These are phyloP conservation scores for Pantherophis alleghaniensis DNA, from an alignment of 2,797 vertebrate genomes.

Conservation along the genomic window DNA sequence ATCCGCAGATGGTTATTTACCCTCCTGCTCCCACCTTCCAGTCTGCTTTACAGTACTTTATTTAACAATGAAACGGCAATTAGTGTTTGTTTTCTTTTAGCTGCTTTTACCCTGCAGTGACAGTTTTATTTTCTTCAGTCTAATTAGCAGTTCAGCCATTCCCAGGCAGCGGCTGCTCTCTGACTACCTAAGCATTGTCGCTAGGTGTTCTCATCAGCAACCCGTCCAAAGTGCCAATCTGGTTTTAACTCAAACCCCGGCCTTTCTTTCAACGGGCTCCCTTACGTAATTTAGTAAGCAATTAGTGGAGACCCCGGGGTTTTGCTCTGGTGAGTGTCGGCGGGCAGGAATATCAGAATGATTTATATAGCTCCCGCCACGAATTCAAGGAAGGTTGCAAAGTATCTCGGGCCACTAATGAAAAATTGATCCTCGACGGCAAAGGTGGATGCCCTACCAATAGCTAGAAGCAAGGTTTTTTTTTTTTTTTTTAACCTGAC, in stretches of 20 bases:
- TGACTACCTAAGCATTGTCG: constrained; percentile 59
- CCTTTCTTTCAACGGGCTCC: not conserved
- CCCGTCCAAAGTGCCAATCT: constrained; percentile 31
- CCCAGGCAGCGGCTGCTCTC: constrained; percentile 46
- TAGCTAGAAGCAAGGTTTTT: not conserved
- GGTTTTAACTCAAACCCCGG: constrained; percentile 12
- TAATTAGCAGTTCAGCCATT: constrained; percentile 69
- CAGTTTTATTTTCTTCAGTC: constrained; percentile 67
- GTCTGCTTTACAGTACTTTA: constrained; percentile 12
- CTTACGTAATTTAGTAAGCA: constrained; percentile 29
- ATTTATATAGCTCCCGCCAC: not conserved
- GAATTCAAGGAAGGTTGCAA: not conserved
- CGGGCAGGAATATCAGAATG: not conserved
- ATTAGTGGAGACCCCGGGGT: constrained; percentile 12
- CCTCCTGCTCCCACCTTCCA: constrained; percentile 26
- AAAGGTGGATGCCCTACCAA: not conserved
- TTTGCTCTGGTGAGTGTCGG: not conserved
- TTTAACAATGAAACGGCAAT: constrained; percentile 48
- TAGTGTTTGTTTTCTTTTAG: constrained; percentile 58
- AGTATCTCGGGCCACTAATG: not conserved
- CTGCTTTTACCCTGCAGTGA: constrained; percentile 55
- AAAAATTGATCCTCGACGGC: not conserved
- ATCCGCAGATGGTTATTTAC: not conserved
- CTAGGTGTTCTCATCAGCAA: constrained; percentile 32
- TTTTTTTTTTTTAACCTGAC: not conserved